Evolutionary conservation across 2,888 invertebrate genomes (phyloP), one percentile per base, ranked within the genome.

Genomic region (Leucophenga maculata): DNA sequence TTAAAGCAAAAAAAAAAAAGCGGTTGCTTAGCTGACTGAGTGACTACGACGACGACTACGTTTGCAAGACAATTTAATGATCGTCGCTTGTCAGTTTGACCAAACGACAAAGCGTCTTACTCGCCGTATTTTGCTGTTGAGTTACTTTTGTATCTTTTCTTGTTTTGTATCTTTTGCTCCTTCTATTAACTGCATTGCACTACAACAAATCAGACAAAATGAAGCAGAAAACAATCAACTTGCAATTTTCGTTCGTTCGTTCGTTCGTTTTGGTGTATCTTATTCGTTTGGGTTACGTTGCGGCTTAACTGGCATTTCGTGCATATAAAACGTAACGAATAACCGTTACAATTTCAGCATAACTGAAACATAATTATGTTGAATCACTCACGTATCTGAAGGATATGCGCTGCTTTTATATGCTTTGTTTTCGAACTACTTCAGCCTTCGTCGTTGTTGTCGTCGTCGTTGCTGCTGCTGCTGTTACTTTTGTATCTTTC

Each of bases 221-320:
- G n/a, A 18, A 22, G 22, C 62, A 64, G 46, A 64, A 64, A 64
- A 64, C 62, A 64, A 64, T 64, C 62, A 64, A 64, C 20, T 46
- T 64, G 62, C 62, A 64, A 64, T 64, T 64, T 64, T 64, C 62
- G 46, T 32, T 64, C 26, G 2, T 64, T 50, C 6, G 2, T 50
- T 50, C 16, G 50, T 18, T 50, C 13, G 6, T 50, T 50, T 50
- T 50, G 6, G 39, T 48, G 16, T 50, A 4, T n/a, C 4, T 50
- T 16, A 1, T 50, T 50, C 1, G 50, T 18, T 6, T 50, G 1
- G 39, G 6, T 11, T 50, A 4, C 16, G 16, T 26, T 4, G 2
- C 26, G 4, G 4, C 50, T 80, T 78, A 79, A 80, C 80, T 79
- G 76, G 75, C 79, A 72, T 76, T 81, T 79, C 76, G 78, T 81